phyloP scores from a whole-genome alignment of 2,888 invertebrate genomes.

The Macrostomum cliftonense region DNA sequence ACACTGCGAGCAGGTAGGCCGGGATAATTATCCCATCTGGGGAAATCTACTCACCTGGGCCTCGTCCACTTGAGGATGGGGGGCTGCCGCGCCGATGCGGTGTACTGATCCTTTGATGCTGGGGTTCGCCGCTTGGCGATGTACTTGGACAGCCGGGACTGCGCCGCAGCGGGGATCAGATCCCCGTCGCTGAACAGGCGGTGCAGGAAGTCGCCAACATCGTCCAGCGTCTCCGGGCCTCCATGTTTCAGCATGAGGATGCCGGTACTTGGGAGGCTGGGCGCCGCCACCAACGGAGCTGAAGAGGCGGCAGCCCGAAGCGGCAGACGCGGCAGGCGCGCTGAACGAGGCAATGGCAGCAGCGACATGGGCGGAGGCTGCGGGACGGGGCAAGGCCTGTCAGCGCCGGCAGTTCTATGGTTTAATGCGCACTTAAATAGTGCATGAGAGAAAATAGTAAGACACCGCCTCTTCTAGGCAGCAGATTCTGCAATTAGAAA shows the following conservation, averaged over 20 bases:
- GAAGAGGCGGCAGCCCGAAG: too few species aligned
- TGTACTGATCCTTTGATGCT: slow-evolving; percentile 72
- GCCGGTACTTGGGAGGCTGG: slow-evolving; percentile 47
- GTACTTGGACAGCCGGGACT: slow-evolving; percentile 50
- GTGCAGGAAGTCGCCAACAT: slow-evolving; percentile 67
- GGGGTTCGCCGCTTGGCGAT: slow-evolving; percentile 69
- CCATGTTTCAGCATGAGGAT: slow-evolving; percentile 92
- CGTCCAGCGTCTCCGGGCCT: slow-evolving; percentile 60
- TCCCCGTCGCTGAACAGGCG: slow-evolving; percentile 82
- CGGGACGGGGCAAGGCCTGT: too few species aligned
- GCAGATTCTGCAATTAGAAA: too few species aligned
- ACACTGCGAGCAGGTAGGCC: neutral
- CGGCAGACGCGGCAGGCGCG: too few species aligned
- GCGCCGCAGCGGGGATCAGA: slow-evolving; percentile 78
- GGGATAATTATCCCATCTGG: neutral
- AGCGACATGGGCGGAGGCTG: too few species aligned
- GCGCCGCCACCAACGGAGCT: too few species aligned
- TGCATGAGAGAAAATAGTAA: too few species aligned
- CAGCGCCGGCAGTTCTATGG: too few species aligned
- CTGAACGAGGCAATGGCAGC: too few species aligned
- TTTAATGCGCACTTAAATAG: too few species aligned
- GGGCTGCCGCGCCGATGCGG: slow-evolving; percentile 92
- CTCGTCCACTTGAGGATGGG: slow-evolving; percentile 76
- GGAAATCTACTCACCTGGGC: slow-evolving; percentile 48
- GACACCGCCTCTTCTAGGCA: too few species aligned